Evolutionary conservation across 2,888 invertebrate species (phyloP).

Genomic region (Chalcis sispes): DNA sequence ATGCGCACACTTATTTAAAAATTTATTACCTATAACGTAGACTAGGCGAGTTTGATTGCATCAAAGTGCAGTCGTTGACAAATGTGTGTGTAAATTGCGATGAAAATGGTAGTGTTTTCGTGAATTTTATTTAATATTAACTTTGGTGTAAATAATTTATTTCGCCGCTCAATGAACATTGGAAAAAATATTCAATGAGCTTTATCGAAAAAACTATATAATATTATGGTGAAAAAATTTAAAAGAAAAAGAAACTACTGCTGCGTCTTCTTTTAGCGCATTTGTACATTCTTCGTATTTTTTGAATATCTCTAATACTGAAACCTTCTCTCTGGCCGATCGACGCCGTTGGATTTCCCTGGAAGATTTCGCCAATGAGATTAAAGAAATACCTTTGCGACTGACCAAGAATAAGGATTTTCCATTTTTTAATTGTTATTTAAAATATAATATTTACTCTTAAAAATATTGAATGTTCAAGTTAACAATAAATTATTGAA

Average conservation of each 20-base stretch:
- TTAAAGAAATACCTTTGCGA: background rate
- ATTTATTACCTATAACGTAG: constrained; percentile 32
- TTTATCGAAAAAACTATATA: background rate
- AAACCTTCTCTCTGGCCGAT: constrained; percentile 87
- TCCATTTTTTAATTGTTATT: background rate
- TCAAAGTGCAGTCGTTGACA: no score
- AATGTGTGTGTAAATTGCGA: no score
- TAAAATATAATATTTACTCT: constrained; percentile 4
- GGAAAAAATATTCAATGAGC: background rate
- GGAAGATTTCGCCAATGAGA: constrained; percentile 62
- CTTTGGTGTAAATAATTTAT: no score
- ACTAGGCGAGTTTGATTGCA: constrained; percentile 42
- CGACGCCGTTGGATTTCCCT: constrained; percentile 57
- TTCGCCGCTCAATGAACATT: background rate
- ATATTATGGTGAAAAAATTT: background rate
- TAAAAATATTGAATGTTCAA: no score
- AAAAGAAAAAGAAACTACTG: constrained; percentile 33
- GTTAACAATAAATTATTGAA: no score
- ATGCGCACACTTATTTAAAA: constrained; percentile 19
- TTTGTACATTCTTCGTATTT: constrained; percentile 86
- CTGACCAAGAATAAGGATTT: constrained; percentile 40
- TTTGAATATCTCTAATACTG: constrained; percentile 84
- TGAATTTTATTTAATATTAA: no score
- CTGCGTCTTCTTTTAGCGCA: constrained; percentile 73
- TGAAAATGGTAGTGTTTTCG: no score